Evolutionary conservation across 2,113 vertebrate genomes (phyloP), one percentile per base, ranked within the genome.

Genomic region (Anoura caudifer): DNA sequence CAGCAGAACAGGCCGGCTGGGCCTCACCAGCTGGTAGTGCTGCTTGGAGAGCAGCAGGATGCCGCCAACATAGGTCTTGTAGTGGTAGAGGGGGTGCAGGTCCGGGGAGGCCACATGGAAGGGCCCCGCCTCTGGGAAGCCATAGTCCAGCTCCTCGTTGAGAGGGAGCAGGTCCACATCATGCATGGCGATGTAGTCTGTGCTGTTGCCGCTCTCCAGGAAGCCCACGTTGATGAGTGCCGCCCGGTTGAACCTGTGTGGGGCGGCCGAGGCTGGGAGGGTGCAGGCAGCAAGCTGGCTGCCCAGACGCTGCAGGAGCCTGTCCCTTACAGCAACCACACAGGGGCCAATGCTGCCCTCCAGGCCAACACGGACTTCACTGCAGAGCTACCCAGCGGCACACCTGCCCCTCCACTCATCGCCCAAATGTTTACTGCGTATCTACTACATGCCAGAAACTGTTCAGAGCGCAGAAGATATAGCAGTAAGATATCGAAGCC

Each of bases 171-270:
- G 98, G 97, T 99, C 99, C 24, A 99, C 99, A 0, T 99, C 99
- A 0, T 99, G 99, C 99, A 99, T 99, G 0, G 99, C 99, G 5
- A 99, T 99, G 98, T 99, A 99, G 98, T 99, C 99, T 0, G 99
- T 99, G 98, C 99, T 98, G 0, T 99, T 99, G 4, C 99, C 98
- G 0, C 99, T 99, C 98, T 99, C 99, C 98, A 99, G 90, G 98
- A 99, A 99, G 81, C 99, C 99, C 96, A 99, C 99, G 0, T 99
- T 99, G 98, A 99, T 99, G 94, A 99, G 98, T 2, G 99, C 99
- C 0, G 99, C 99, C 76, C 99, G 98, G 97, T 99, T 99, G 95
- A 99, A 99, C 85, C 99, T 99, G 98, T 4, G 14, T 45, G 0
- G 0, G 0, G 85, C 0, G 1, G 65, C 47, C 4, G 5, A 69